phyloP scores from a whole-genome alignment of 2,888 invertebrate genomes.

The Itoplectis maculator region DNA sequence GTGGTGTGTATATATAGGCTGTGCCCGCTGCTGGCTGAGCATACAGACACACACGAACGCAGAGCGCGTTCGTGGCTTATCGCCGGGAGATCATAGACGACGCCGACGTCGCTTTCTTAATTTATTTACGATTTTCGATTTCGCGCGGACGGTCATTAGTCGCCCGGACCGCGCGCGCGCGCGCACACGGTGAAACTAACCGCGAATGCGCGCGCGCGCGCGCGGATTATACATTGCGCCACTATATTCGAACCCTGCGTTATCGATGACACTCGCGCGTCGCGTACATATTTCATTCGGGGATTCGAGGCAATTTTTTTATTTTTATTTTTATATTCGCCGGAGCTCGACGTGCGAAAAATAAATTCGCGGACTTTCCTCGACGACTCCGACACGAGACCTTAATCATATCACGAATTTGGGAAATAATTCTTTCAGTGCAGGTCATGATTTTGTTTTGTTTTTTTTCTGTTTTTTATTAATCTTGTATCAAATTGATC shows the following conservation, averaged over 20 bases:
- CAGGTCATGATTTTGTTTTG: too few species aligned
- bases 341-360: conserved; percentile 34
- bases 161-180: too few species aligned
- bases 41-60: neutral
- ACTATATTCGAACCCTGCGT: conserved; percentile 55
- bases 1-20: conserved; percentile 18
- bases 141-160: conserved; percentile 61
- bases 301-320: conserved; percentile 8
- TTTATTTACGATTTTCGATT: conserved; percentile 67
- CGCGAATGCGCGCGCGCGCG: too few species aligned
- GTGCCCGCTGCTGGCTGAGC: conserved; percentile 7
- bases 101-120: conserved; percentile 63
- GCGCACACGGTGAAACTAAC: conserved; percentile 36
- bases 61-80: conserved; percentile 13
- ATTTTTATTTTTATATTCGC: too few species aligned
- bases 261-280: conserved; percentile 52
- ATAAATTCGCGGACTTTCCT: too few species aligned
- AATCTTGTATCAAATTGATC: neutral
- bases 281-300: conserved; percentile 31
- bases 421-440: too few species aligned
- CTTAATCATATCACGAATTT: too few species aligned
- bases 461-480: too few species aligned
- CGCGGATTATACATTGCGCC: conserved; percentile 47
- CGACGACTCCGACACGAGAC: too few species aligned
- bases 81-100: conserved; percentile 46